Conservation (phyloP, 2,113 vertebrate species). For the Petaurus breviceps region DNA sequence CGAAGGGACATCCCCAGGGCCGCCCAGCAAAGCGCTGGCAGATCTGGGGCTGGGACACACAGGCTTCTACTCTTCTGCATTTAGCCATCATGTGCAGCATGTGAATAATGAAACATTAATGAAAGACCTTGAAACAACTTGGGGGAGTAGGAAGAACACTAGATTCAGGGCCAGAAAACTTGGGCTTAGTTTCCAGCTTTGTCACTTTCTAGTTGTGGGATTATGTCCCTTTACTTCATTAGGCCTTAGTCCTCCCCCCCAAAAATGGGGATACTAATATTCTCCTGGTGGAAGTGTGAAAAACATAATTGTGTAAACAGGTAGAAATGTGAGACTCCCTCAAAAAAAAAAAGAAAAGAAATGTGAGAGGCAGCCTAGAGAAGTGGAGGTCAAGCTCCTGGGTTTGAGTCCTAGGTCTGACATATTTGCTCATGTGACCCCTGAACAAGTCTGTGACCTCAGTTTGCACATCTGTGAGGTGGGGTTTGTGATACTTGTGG, state of each 20-base stretch:
- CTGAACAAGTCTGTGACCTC: neutral
- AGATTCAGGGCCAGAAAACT: neutral
- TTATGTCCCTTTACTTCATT: too few relatives aligned
- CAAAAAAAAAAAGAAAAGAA: too few relatives aligned
- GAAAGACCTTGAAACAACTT: neutral
- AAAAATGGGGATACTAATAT: neutral
- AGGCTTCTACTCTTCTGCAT: neutral
- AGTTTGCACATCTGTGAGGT: neutral
- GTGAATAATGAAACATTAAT: neutral
- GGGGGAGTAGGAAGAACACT: neutral
- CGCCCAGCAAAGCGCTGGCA: too few relatives aligned
- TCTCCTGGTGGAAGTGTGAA: neutral
- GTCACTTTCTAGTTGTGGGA: neutral
- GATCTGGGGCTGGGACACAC: too few relatives aligned
- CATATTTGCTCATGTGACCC: neutral
- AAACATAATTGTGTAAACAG: neutral
- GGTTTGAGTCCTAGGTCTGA: neutral
- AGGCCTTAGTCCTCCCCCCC: neutral
- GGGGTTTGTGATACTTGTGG: too few relatives aligned
- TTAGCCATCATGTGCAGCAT: neutral
- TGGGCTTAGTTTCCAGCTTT: neutral
- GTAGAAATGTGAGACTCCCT: neutral
- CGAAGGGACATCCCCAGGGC: neutral
- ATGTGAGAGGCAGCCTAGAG: neutral
- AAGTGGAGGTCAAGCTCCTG: neutral